phyloP scores from a whole-genome alignment of 2,113 vertebrate genomes.

The Variabilichromis moorii region DNA sequence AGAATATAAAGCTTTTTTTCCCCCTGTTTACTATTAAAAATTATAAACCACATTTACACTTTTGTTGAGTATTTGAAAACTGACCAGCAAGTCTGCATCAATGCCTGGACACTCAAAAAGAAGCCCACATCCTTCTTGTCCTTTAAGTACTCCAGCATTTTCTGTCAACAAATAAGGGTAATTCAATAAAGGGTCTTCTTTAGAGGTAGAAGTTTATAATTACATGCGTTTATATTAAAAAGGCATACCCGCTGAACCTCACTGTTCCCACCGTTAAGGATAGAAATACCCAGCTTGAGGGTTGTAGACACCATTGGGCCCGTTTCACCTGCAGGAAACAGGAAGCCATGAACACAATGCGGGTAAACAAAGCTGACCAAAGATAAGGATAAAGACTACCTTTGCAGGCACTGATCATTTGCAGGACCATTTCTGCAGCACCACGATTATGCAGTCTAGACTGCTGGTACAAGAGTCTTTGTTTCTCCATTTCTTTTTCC shows the following conservation, averaged over 20 bases:
- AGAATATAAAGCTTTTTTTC: background rate
- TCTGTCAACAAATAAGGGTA: constrained; percentile 58
- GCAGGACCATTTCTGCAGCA: constrained; percentile 89
- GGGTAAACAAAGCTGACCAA: background rate
- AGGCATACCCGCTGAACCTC: constrained; percentile 82
- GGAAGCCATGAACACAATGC: background rate
- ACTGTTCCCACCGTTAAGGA: constrained; percentile 86
- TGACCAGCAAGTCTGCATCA: constrained; percentile 94
- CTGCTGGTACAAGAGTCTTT: constrained; percentile 87
- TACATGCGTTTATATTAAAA: background rate
- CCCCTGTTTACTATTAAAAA: background rate
- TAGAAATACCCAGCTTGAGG: constrained; percentile 90
- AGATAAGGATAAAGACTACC: constrained; percentile 50
- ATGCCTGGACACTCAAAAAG: constrained; percentile 85
- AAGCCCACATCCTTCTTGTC: constrained; percentile 93
- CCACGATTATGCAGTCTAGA: constrained; percentile 85
- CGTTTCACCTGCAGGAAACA: constrained; percentile 73
- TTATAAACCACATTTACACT: background rate
- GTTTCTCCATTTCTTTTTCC: constrained; percentile 95
- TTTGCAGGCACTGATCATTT: constrained; percentile 95
- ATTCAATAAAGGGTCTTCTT: background rate
- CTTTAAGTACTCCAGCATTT: constrained; percentile 94
- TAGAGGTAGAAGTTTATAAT: background rate
- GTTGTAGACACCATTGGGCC: constrained; percentile 92
- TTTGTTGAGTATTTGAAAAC: background rate